These are phyloP conservation scores for Lycocorax pyrrhopterus DNA, from an alignment of 2,113 vertebrate species.

Conservation along the genomic window DNA sequence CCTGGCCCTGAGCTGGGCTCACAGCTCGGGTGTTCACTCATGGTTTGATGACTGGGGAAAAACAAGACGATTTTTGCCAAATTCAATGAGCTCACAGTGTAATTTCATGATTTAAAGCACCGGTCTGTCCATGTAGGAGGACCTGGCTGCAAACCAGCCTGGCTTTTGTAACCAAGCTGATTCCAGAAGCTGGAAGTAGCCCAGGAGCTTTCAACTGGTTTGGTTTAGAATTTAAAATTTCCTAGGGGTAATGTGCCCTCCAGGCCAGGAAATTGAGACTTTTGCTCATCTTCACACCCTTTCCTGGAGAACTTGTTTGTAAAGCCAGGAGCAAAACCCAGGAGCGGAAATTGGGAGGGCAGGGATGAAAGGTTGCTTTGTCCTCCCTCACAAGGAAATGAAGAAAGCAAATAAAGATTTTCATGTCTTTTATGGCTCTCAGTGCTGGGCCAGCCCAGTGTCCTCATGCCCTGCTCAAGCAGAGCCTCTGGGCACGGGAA, in stretches of 20 bases:
- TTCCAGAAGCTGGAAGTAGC: background rate
- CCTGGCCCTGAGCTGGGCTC: background rate
- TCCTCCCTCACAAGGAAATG: background rate
- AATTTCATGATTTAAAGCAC: background rate
- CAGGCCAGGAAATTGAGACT: background rate
- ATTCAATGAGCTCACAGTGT: background rate
- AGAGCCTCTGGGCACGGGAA: fast-evolving
- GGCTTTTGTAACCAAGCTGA: background rate
- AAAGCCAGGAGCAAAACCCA: fast-evolving
- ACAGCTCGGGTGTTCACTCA: background rate
- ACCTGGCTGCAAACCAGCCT: background rate
- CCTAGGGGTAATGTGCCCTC: fast-evolving
- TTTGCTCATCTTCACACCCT: background rate
- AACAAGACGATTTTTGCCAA: background rate
- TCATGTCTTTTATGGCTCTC: background rate
- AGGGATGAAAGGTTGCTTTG: constrained; percentile 7
- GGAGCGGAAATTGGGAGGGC: background rate
- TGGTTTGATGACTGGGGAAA: background rate
- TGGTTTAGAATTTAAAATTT: background rate
- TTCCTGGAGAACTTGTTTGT: background rate
- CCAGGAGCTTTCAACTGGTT: background rate
- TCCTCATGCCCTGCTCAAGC: background rate
- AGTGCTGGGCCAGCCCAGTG: background rate
- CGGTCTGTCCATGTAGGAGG: background rate
- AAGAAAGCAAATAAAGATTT: background rate